phyloP scores from a whole-genome alignment of 2,113 vertebrate genomes.

The Microtus ochrogaster region DNA sequence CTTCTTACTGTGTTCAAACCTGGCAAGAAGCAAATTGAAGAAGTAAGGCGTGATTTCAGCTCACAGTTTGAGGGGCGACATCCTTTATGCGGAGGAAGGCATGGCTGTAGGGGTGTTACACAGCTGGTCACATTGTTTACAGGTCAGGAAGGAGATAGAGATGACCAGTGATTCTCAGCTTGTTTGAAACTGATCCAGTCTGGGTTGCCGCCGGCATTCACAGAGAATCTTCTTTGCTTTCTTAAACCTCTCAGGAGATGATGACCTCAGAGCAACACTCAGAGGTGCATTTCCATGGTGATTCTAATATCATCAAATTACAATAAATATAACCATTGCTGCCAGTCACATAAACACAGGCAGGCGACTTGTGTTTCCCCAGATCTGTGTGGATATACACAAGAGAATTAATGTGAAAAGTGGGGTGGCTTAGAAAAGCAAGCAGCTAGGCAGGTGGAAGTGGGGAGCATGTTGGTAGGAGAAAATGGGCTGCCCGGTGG shows the following conservation, averaged over 20 bases:
- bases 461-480: background rate
- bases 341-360: background rate
- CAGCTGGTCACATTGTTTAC: background rate
- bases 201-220: background rate
- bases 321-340: background rate
- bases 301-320: background rate
- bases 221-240: background rate
- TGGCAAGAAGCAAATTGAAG: background rate
- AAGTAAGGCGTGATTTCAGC: background rate
- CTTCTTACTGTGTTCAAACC: background rate
- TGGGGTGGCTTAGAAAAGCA: background rate
- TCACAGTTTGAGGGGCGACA: background rate
- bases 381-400: background rate
- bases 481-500: background rate
- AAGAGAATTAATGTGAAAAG: conserved; percentile 11
- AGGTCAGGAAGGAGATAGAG: background rate
- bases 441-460: background rate
- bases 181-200: background rate
- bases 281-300: background rate
- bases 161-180: background rate
- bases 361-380: background rate
- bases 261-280: background rate
- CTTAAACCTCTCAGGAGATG: background rate
- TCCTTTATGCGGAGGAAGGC: no score
- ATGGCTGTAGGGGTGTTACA: background rate